Conservation (phyloP, 2,113 vertebrate species). For the Xerus inauris region DNA sequence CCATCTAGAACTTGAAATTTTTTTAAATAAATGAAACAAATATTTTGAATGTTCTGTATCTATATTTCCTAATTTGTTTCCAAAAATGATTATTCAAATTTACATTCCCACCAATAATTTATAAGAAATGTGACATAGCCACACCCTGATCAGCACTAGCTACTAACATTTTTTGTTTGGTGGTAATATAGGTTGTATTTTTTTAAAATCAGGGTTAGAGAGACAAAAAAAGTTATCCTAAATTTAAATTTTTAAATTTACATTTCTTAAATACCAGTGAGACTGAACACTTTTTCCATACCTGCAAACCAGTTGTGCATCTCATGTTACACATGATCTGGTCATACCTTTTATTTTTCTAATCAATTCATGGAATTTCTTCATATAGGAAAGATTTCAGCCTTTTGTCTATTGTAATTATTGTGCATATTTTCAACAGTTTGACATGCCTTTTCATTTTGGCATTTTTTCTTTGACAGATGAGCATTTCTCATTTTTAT, state of each 20-base stretch:
- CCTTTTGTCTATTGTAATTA: slow-evolving; percentile 66
- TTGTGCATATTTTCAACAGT: slow-evolving; percentile 56
- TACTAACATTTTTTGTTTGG: neutral
- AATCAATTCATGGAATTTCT: slow-evolving; percentile 35
- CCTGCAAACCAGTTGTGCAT: neutral
- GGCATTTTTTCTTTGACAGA: slow-evolving; percentile 61
- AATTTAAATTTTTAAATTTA: slow-evolving; percentile 33
- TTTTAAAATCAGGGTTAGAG: neutral
- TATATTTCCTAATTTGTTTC: slow-evolving; percentile 19
- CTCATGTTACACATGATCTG: neutral
- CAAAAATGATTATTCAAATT: neutral
- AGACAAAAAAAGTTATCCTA: neutral
- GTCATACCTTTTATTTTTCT: slow-evolving; percentile 36
- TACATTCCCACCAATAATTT: neutral
- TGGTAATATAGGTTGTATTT: neutral
- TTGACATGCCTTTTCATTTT: slow-evolving; percentile 67
- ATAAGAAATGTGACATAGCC: neutral
- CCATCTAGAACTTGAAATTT: too few species aligned
- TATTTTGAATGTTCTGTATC: neutral
- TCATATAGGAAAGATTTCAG: slow-evolving; percentile 43
- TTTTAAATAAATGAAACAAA: too few species aligned
- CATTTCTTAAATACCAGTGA: slow-evolving; percentile 27
- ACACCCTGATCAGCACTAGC: neutral
- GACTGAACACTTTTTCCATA: neutral
- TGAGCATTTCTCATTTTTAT: slow-evolving; percentile 64